These are phyloP conservation scores for Trematomus loennbergii DNA, from an alignment of 2,113 vertebrate species.

Conservation along the genomic window DNA sequence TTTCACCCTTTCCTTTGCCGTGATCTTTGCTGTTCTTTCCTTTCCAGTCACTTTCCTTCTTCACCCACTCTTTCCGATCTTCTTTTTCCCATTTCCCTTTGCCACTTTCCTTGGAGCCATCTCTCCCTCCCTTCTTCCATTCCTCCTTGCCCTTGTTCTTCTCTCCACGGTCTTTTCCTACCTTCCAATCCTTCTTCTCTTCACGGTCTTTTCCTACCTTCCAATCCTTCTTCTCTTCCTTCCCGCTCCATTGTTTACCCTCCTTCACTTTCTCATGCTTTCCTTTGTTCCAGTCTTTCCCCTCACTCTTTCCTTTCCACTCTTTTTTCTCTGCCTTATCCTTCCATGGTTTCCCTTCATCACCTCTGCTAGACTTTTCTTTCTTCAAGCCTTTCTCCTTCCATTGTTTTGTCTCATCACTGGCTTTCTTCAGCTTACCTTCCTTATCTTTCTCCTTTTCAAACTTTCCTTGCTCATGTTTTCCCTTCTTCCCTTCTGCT, in stretches of 20 bases:
- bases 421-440: constrained; percentile 38
- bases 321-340: constrained; percentile 55
- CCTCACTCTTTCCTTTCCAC: constrained; percentile 56
- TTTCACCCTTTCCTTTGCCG: constrained; percentile 42
- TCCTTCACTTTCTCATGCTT: constrained; percentile 56
- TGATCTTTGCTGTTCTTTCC: constrained; percentile 36
- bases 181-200: constrained; percentile 43
- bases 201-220: too few relatives aligned
- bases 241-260: constrained; percentile 45
- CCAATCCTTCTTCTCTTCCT: constrained; percentile 45
- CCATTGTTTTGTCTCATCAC: constrained; percentile 38
- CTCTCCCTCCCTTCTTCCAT: constrained; percentile 41
- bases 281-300: constrained; percentile 64
- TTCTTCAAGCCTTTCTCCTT: constrained; percentile 58
- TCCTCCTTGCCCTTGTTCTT: constrained; percentile 26
- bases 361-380: constrained; percentile 59
- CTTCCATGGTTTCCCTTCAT: constrained; percentile 69
- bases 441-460: constrained; percentile 41
- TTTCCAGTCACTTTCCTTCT: constrained; percentile 22
- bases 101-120: constrained; percentile 42
- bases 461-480: constrained; percentile 41
- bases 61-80: constrained; percentile 53
- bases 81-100: constrained; percentile 50
- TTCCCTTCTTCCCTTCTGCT: constrained; percentile 49
- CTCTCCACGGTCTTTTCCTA: constrained; percentile 39